phyloP scores from a whole-genome alignment of 1,140 invertebrate genomes.

The Apis cerana region DNA sequence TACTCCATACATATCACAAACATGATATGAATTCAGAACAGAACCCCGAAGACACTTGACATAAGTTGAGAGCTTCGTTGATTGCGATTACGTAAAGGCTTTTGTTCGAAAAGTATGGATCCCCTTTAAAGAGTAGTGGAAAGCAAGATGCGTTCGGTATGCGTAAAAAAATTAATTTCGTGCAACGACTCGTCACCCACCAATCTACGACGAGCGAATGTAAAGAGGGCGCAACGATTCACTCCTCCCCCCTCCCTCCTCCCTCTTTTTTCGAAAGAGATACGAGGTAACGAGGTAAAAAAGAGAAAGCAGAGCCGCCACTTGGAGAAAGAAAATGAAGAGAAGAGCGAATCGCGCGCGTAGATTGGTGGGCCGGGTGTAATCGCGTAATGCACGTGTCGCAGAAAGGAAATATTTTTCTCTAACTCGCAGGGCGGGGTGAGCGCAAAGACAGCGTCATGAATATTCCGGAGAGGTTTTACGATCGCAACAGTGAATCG shows the following conservation, averaged over 20 bases:
- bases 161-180: conserved; percentile 9
- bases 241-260: background rate
- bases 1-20: conserved; percentile 5
- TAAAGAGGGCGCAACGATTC: background rate
- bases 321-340: background rate
- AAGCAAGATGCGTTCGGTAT: conserved; percentile 4
- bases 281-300: background rate
- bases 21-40: background rate
- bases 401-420: conserved; percentile 49
- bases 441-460: conserved; percentile 79
- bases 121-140: background rate
- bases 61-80: conserved; percentile 25
- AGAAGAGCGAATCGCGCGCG: conserved; percentile 1
- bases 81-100: conserved; percentile 17
- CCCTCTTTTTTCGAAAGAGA: background rate
- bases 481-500: conserved; percentile 77
- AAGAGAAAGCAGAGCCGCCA: too few species aligned
- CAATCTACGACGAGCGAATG: conserved; percentile 5
- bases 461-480: conserved; percentile 76
- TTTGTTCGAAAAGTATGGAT: conserved; percentile 12
- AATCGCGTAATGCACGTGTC: background rate
- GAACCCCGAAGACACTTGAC: background rate
- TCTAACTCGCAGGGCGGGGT: conserved; percentile 73
- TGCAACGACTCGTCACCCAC: background rate
- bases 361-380: conserved; percentile 8